Base-by-base conservation (phyloP, 92 coral and sea anemone species). In the Palythoa caribaeorum region DNA sequence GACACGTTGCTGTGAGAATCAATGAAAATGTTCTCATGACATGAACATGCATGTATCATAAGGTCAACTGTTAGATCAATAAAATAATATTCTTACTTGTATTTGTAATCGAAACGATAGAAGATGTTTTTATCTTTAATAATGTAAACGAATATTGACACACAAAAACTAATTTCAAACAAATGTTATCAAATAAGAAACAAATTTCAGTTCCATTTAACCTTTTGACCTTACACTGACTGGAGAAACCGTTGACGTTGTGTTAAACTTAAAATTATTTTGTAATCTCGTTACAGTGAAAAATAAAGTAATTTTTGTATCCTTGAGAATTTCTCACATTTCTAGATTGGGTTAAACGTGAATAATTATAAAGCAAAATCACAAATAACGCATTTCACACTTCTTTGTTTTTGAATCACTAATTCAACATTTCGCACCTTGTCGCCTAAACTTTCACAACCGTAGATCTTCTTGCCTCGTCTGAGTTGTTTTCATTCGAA, bases 31-130 rank as follows among this genome's bases (percentile, higher is more conserved):
- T 59, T 59, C 14, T 59, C 65, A 59, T 59, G 65, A 59, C 60
- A 53, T 15, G 12, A 53, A 15, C 60, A 53, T 53, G 65, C 15
- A 59, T 59, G 65, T 15, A 59, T 12, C 65, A 59, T 59, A 59
- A 59, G 20, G 16, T 59, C 65, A 59, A 59, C 65, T 59, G 65
- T 59, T 59, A 59, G 65, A 59, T 15, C 65, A 59, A 59, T 59
- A 59, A 36, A 71, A 71, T 71, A 28, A 71, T 71, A 71, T 28
- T 71, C 51, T 71, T 71, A 71, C 76, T 71, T 37, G 40, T 71
- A 36, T 71, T 71, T 71, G 50, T 5, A 71, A 71, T 28, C 14
- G 48, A 71, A 71, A 13, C 44, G 50, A 71, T 71, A 71, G 36
- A 71, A 28, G 76, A 71, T 71, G 51, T 71, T 28, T 71, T 71